Evolutionary conservation across 2,113 vertebrate species (phyloP), one percentile per base, ranked within the genome.

Genomic region (Bubalus kerabau): DNA sequence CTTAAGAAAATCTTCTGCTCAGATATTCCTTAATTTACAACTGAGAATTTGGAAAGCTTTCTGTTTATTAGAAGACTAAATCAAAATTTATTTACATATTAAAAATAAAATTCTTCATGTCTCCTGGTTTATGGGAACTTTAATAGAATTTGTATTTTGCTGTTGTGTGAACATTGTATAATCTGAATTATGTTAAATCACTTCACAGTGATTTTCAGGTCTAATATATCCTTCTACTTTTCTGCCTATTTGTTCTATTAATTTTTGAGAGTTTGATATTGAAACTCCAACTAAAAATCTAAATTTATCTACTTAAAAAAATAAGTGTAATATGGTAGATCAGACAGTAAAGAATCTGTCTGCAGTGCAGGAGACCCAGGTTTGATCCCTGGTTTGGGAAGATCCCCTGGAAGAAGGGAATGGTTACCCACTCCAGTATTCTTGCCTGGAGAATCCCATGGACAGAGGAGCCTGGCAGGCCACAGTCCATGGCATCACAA

Each of bases 1-100:
- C 83, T 97, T 97, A 98, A 96, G 71, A 97, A 98, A 91, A 71
- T 23, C 64, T 92, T 87, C 60, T 96, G 40, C 93, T 82, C 59
- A 48, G 48, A 88, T 50, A 36, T 94, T 87, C 60, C n/a, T 56
- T 81, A 87, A 82, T 26, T 54, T 96, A 87, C 23, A 92, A 76
- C n/a, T 46, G 8, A 94, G 52, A 36, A 48, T 93, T 16, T 91
- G 24, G 46, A 87, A 87, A 78, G 19, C n/a, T 87, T 86, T 60
- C 32, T 95, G 28, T 9, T 60, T 95, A 57, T 7, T 64, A 19
- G 16, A 76, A 40, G 6, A 91, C 32, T 84, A n/a, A 64, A 71
- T 23, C 10, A 32, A 97, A 71, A 91, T 64, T 64, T 89, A 85
- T 17, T 86, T 67, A 48, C 8, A 83, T 11, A 60, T 64, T 95